Conservation (phyloP, 2,888 invertebrate genomes). For the Campoplex nolae region DNA sequence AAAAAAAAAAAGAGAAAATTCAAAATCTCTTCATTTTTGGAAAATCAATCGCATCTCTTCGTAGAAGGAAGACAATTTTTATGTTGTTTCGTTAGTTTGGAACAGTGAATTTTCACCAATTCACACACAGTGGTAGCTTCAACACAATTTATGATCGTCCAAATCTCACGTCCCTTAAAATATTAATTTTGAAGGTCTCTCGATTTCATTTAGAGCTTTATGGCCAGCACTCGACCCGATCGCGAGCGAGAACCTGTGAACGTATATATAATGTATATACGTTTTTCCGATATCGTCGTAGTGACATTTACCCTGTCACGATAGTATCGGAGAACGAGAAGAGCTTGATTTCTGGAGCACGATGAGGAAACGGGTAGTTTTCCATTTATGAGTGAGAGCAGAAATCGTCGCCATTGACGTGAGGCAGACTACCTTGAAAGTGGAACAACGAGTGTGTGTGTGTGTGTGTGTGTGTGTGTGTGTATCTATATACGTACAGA, state of each 20-base stretch:
- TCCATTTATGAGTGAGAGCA: constrained; percentile 25
- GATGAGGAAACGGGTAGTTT: constrained; percentile 21
- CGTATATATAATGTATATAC: not conserved
- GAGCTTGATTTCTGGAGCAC: constrained; percentile 26
- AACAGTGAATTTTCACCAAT: too few relatives aligned
- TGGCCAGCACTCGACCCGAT: constrained; percentile 8
- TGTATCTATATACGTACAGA: not conserved
- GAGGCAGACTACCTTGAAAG: constrained; percentile 36
- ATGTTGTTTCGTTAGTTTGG: too few relatives aligned
- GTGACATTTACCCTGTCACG: constrained; percentile 14
- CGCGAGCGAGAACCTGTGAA: not conserved
- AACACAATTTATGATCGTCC: not conserved
- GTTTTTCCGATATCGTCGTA: constrained; percentile 41
- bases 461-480: not conserved
- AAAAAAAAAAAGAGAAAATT: too few relatives aligned
- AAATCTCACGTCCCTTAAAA: not conserved
- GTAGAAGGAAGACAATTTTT: too few relatives aligned
- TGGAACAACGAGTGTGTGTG: constrained; percentile 28
- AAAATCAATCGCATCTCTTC: too few relatives aligned
- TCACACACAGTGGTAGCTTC: too few relatives aligned
- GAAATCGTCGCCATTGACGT: constrained; percentile 42
- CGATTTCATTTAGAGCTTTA: not conserved
- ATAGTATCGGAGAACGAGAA: constrained; percentile 14
- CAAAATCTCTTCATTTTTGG: too few relatives aligned
- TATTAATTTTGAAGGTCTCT: not conserved